Base-by-base conservation (phyloP, 2,797 vertebrate genomes). In the Sardinella longiceps region DNA sequence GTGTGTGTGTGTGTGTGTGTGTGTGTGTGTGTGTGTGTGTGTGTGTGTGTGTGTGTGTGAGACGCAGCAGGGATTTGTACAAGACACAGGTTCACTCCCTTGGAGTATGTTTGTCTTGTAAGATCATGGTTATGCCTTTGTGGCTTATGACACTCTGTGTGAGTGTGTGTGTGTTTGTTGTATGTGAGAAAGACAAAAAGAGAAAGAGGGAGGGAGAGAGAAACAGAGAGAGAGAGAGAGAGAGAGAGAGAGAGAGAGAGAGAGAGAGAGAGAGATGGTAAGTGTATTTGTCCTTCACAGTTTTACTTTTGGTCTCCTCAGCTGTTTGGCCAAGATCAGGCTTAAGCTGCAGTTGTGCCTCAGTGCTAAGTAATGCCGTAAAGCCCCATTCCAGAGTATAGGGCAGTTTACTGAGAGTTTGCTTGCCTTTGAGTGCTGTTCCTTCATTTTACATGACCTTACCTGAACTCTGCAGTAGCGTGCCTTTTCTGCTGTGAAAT, bases 21-120 rank as follows among this genome's bases (percentile, higher is more conserved):
- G 58, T 25, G 82, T 66, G 37, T 60, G 60, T n/a, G 60, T 83
- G 18, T 82, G 5, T 63, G 43, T 45, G 28, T 15, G 14, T 82
- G 81, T 60, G 2, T 0, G 30, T 37, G 58, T 25, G 82, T 66
- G 37, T 60, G 30, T 7, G 46, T 18, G 15, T 6, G 11, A 23
- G 12, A 1, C 15, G 60, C 60, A 66, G 60, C 60, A 66, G 60
- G 28, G 60, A 66, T 66, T 33, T 66, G 60, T 66, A 66, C 25
- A n/a, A 60, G 25, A 70, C 63, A 70, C 63, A 70, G 28, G 4
- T 15, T 5, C 63, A 5, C 63, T 70, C 30, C 63, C 2, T 33
- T 4, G 28, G 28, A 33, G 30, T 15, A 30, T 12, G 28, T 5
- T 70, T 3, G 3, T 5, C 14, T 70, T 15, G 30, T 70, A 30